Evolutionary conservation across 2,888 invertebrate genomes (phyloP), one percentile per base, ranked within the genome.

Genomic region (Gastrophysa polygoni): DNA sequence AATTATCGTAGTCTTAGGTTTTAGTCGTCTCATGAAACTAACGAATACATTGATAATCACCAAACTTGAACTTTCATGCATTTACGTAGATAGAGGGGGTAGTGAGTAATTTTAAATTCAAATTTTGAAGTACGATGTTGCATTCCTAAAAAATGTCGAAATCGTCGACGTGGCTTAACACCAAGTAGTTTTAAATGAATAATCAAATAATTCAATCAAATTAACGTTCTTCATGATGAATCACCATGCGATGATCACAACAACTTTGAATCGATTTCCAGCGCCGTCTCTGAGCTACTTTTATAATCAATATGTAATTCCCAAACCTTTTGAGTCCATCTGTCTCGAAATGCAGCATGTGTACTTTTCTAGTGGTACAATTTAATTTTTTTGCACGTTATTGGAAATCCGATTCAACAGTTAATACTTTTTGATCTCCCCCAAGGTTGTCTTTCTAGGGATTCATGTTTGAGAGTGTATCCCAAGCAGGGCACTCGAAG

Each of bases 1-100:
- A 72, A 72, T 72, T 72, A 72, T 64, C 56, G 63, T 67, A 64
- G 61, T 16, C 16, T 48, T 63, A 63, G 63, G 46, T 59, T 57
- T 48, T 57, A 59, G 24, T 14, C 14, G 3, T 38, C 6, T 32
- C 29, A 2, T 32, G 2, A 10, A 10, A 10, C 2, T n/a, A n/a
- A 32, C 29, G 29, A 32, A 32, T 32, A 32, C 10, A 8, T 8
- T 32, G 10, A 32, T 10, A 5, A 2, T 32, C 29, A 8, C 10
- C 29, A 32, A 6, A 2, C 10, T 32, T 14, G n/a, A n/a, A n/a
- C n/a, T n/a, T n/a, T n/a, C n/a, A 38, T n/a, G 38, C 38, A 14
- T 14, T 38, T 11, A 4, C 6, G 38, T 38, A 38, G 14, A 14
- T 3, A 11, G 11, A 32, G 7, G 5, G 11, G 32, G 8, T 32